Evolutionary conservation across 1,140 invertebrate genomes (phyloP), one percentile per base, ranked within the genome.

Genomic region (Drosophila littoralis): DNA sequence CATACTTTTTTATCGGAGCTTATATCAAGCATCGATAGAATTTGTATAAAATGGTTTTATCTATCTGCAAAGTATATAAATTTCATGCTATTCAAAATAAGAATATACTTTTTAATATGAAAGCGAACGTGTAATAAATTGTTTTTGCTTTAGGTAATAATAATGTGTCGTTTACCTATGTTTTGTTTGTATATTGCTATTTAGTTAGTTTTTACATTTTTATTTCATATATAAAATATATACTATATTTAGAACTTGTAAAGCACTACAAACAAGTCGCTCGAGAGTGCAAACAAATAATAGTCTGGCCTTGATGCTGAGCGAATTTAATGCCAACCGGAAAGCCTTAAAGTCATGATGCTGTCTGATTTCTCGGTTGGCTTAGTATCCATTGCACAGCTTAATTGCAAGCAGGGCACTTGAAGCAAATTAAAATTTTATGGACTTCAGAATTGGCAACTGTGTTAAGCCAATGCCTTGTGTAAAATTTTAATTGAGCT

Each of bases 401-500:
- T 64, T 7, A 60, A 7, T 17, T 45, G 43, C 33, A 12, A 45
- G 68, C 35, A 38, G 70, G 32, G 32, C 57, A 74, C 65, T 75
- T 51, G 51, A 51, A 59, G 46, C 60, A 36, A 75, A 75, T 75
- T 75, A 71, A 75, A 64, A 75, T 71, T 71, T 59, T 43, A 71
- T 71, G 10, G 46, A 46, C 46, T 54, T 63, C 15, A 15, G 43
- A 75, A 64, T 65, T 52, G 60, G 73, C 40, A 75, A 38, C 38
- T 58, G 33, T 48, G 15, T 54, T 38, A 36, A 70, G 67, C 33
- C 63, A 66, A 35, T 59, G 50, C 43, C 51, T 36, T 59, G 60
- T 71, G 36, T 54, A 59, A 42, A 71, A 65, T 65, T 71, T 71
- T 71, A 75, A 71, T 75, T 75, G 60, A 75, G 59, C 60, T 75